Evolutionary conservation across 1,140 invertebrate genomes (phyloP).

Genomic region (Drosophila lini): DNA sequence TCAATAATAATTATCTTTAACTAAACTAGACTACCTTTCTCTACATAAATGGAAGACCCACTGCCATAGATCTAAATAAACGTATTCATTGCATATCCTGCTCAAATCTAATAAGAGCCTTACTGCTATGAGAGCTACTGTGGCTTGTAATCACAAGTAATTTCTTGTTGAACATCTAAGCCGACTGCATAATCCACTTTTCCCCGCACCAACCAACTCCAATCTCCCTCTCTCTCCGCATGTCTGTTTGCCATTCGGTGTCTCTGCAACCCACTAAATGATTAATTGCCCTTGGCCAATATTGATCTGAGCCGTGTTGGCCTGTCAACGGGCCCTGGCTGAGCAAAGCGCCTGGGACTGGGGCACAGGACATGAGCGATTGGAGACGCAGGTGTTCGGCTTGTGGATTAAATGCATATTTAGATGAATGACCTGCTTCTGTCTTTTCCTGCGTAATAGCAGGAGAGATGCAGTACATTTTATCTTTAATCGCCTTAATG

Average conservation of each 20-base stretch:
- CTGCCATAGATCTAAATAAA: neutral
- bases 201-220: neutral
- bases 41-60: neutral
- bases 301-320: slow-evolving; percentile 48
- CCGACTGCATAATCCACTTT: slow-evolving; percentile 65
- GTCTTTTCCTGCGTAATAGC: neutral
- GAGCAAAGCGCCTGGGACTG: neutral
- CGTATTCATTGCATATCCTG: slow-evolving; percentile 6
- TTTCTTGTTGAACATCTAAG: slow-evolving; percentile 48
- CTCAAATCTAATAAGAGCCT: neutral
- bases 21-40: no score
- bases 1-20: no score
- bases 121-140: slow-evolving; percentile 11
- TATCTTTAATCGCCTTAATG: slow-evolving; percentile 45
- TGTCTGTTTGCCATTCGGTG: slow-evolving; percentile 12
- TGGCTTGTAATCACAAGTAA: slow-evolving; percentile 40
- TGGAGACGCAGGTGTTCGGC: slow-evolving; percentile 30
- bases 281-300: slow-evolving; percentile 53
- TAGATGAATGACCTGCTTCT: slow-evolving; percentile 17
- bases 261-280: slow-evolving; percentile 46
- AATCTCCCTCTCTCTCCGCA: neutral
- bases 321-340: slow-evolving; percentile 35
- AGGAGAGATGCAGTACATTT: slow-evolving; percentile 10
- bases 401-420: slow-evolving; percentile 43
- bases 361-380: slow-evolving; percentile 28